Percentiles rank a stretch among this genome's conserved stretches.
phyloP scores from a whole-genome alignment of 2,888 invertebrate genomes.

The Chirona hameri region DNA sequence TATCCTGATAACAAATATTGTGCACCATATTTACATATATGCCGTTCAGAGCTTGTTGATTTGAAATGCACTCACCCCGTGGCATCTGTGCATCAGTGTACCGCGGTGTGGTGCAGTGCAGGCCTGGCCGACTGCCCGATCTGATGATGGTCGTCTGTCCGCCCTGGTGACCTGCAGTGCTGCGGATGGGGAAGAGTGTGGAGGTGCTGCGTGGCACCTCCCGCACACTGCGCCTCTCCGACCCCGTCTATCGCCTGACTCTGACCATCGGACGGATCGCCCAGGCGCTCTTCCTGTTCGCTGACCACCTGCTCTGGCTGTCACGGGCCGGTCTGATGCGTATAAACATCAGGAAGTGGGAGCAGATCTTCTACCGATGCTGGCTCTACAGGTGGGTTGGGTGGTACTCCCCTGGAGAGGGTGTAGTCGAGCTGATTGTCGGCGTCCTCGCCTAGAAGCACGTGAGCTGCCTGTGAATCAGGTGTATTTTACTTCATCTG shows the following conservation, averaged over 20 bases:
- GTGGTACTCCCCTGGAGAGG: too few species aligned
- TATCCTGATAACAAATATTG: too few species aligned
- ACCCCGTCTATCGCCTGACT: constrained; percentile 64
- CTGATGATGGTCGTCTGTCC: background rate
- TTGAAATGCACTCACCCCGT: too few species aligned
- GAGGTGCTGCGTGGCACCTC: constrained; percentile 74
- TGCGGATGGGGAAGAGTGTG: constrained; percentile 77
- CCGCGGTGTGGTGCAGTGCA: too few species aligned
- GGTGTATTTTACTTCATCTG: too few species aligned
- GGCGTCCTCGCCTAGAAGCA: too few species aligned
- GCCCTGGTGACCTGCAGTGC: constrained; percentile 56
- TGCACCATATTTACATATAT: too few species aligned
- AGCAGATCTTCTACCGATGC: constrained; percentile 61
- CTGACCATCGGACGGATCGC: constrained; percentile 74
- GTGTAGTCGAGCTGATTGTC: too few species aligned
- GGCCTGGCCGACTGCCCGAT: too few species aligned
- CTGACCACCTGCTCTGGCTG: constrained; percentile 84
- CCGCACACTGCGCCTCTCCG: constrained; percentile 66
- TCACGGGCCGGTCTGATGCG: constrained; percentile 49
- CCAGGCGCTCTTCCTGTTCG: constrained; percentile 71
- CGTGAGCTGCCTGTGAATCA: too few species aligned
- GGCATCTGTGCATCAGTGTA: too few species aligned
- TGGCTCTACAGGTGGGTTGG: constrained; percentile 57
- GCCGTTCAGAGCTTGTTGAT: too few species aligned
- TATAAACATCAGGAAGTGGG: constrained; percentile 62